These are phyloP conservation scores for Odontophorus gujanensis DNA, from an alignment of 2,113 vertebrate species.

Conservation along the genomic window DNA sequence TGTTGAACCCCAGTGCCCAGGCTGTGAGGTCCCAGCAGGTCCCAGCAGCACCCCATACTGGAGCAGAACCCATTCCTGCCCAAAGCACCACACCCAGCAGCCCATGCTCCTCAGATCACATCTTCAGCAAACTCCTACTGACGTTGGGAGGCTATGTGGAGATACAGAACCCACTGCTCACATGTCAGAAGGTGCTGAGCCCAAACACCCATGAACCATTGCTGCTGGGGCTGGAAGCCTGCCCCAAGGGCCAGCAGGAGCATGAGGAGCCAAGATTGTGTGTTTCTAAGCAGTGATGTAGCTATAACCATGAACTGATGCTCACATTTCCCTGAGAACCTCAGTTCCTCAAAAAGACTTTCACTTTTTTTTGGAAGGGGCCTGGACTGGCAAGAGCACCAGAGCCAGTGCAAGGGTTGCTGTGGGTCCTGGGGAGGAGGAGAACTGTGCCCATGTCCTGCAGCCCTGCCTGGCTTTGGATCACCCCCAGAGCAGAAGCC, in stretches of 20 bases:
- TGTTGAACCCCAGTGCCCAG: background rate
- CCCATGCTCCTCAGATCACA: background rate
- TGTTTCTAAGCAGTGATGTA: background rate
- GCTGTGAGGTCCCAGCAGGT: fast-evolving
- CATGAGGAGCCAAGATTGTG: background rate
- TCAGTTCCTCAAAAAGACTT: too few species aligned
- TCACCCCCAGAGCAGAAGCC: background rate
- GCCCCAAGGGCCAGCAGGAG: fast-evolving
- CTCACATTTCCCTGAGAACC: background rate
- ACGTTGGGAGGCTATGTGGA: background rate
- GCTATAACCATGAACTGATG: background rate
- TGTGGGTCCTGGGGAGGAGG: background rate
- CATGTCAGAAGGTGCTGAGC: background rate
- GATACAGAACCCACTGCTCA: background rate
- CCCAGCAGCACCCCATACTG: fast-evolving
- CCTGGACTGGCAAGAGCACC: background rate
- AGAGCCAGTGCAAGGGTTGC: fast-evolving
- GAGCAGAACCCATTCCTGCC: background rate
- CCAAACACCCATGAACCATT: background rate
- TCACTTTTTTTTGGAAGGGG: background rate
- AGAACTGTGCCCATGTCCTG: background rate
- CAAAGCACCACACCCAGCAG: background rate
- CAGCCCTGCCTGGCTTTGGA: background rate
- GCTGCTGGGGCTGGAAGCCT: background rate
- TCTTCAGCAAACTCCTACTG: background rate